A percentile compares a stretch with the other conserved stretches of the same genome.
Evolutionary conservation across 1,140 invertebrate genomes (phyloP).

Genomic region (Halictus rubicundus): DNA sequence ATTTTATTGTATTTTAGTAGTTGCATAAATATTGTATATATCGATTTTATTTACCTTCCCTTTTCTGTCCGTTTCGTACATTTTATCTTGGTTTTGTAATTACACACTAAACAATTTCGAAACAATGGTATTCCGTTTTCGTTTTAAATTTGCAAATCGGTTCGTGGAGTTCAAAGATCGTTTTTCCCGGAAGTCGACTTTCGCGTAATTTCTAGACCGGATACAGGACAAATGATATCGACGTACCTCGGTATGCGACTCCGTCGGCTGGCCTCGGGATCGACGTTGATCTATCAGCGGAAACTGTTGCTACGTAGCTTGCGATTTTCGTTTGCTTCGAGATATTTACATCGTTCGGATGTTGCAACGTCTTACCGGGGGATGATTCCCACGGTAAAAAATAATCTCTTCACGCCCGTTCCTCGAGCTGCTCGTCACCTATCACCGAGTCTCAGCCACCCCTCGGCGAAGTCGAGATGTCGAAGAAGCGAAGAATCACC

Average conservation of each 20-base stretch:
- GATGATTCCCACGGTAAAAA: neutral
- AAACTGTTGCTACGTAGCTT: neutral
- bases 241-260: neutral
- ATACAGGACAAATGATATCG: neutral
- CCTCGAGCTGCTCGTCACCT: too few species aligned
- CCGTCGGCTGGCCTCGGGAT: neutral
- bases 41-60: too few species aligned
- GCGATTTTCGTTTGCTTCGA: neutral
- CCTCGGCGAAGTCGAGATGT: neutral
- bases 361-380: too few species aligned
- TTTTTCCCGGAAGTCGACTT: too few species aligned
- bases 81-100: too few species aligned
- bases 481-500: neutral
- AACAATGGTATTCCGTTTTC: too few species aligned
- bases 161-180: too few species aligned
- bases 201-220: neutral
- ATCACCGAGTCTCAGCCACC: neutral
- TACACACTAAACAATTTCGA: too few species aligned
- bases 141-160: too few species aligned
- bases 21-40: too few species aligned
- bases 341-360: neutral
- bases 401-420: conserved; percentile 27
- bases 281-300: neutral
- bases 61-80: too few species aligned
- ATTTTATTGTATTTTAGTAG: too few species aligned